phyloP scores from a whole-genome alignment of 2,113 vertebrate species.

The Pelecanoides urinatrix region DNA sequence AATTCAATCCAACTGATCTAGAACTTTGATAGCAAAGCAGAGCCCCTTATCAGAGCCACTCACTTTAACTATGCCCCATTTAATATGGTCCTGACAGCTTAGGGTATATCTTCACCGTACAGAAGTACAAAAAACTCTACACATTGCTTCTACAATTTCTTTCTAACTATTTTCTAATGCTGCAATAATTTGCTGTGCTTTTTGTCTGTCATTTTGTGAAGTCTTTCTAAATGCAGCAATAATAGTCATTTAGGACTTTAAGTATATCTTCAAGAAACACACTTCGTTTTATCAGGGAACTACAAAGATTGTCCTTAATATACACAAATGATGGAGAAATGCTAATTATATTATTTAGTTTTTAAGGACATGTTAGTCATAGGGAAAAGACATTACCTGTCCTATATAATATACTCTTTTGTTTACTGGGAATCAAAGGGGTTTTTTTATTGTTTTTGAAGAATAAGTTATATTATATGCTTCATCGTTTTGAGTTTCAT shows the following conservation, averaged over 20 bases:
- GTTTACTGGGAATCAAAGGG: neutral
- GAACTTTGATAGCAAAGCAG: slow-evolving; percentile 81
- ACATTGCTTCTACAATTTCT: slow-evolving; percentile 50
- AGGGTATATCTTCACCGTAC: slow-evolving; percentile 75
- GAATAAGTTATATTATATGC: slow-evolving; percentile 3
- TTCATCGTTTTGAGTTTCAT: neutral
- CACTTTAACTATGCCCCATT: slow-evolving; percentile 86
- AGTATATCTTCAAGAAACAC: slow-evolving; percentile 38
- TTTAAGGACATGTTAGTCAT: slow-evolving; percentile 25
- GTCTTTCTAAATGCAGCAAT: slow-evolving; percentile 27
- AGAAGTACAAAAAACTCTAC: slow-evolving; percentile 70
- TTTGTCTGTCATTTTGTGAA: slow-evolving; percentile 37
- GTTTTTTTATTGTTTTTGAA: neutral
- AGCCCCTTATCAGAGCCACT: slow-evolving; percentile 86
- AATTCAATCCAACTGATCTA: slow-evolving; percentile 91
- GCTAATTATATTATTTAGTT: slow-evolving; percentile 40
- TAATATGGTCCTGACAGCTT: slow-evolving; percentile 80
- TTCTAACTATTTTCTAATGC: slow-evolving; percentile 66
- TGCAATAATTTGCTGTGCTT: slow-evolving; percentile 54
- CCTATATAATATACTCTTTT: neutral
- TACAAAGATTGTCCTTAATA: slow-evolving; percentile 17
- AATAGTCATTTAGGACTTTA: slow-evolving; percentile 25
- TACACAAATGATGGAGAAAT: slow-evolving; percentile 39
- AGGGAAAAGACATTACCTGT: slow-evolving; percentile 21
- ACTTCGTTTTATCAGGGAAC: slow-evolving; percentile 44